These are phyloP conservation scores for Agrotis exclamationis DNA, from an alignment of 2,888 invertebrate species.

Conservation along the genomic window DNA sequence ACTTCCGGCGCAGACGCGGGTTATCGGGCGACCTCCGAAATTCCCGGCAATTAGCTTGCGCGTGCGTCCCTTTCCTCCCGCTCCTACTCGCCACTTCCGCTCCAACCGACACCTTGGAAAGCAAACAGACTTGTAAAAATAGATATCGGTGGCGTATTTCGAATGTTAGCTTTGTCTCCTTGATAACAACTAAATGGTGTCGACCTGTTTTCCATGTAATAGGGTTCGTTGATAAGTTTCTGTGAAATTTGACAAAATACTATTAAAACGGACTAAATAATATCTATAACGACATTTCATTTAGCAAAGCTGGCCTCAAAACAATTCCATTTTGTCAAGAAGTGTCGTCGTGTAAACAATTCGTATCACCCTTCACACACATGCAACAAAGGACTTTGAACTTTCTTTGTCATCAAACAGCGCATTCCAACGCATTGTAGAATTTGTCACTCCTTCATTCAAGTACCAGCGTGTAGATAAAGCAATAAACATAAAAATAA, in stretches of 20 bases:
- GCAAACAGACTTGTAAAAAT: conserved; percentile 60
- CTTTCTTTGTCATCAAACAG: conserved; percentile 62
- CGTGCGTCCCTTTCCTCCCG: conserved; percentile 78
- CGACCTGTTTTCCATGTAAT: conserved; percentile 33
- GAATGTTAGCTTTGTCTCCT: conserved; percentile 35
- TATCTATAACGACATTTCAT: conserved; percentile 12
- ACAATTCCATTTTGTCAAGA: conserved; percentile 38
- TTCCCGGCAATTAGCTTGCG: conserved; percentile 86
- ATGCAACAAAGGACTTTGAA: conserved; percentile 59
- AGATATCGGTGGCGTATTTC: conserved; percentile 59
- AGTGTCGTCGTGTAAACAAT: conserved; percentile 40
- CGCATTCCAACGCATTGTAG: conserved; percentile 60
- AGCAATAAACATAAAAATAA: conserved; percentile 67
- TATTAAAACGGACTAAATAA: not conserved
- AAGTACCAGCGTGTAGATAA: conserved; percentile 64
- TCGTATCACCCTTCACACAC: conserved; percentile 49
- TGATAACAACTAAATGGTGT: conserved; percentile 29
- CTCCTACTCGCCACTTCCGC: conserved; percentile 75
- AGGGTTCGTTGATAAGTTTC: not conserved
- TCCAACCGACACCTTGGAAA: conserved; percentile 73
- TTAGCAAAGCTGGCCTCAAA: conserved; percentile 41
- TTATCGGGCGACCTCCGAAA: conserved; percentile 90
- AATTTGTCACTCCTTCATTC: conserved; percentile 58
- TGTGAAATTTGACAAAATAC: not conserved
- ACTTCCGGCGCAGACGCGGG: conserved; percentile 87